Conservation (phyloP, 2,113 vertebrate species). For the Notechis scutatus region DNA sequence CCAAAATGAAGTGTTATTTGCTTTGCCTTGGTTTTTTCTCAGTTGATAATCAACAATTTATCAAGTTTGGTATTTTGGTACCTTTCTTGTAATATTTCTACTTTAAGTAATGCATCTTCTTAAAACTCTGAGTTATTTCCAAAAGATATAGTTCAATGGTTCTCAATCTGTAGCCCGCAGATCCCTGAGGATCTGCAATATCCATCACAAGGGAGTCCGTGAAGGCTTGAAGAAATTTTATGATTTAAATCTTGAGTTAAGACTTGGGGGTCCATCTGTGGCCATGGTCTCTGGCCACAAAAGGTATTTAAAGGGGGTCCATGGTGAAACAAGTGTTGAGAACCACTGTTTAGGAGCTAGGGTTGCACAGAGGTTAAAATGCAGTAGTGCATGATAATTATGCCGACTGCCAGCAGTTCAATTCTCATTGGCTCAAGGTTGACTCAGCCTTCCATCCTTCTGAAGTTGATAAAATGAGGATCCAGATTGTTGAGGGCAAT, state of each 20-base stretch:
- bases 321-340: background rate
- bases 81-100: background rate
- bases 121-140: background rate
- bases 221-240: background rate
- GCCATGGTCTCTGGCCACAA: too few species aligned
- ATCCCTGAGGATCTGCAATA: background rate
- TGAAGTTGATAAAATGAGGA: background rate
- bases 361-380: background rate
- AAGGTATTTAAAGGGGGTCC: background rate
- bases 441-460: background rate
- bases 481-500: background rate
- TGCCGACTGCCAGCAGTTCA: background rate
- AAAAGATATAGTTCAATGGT: background rate
- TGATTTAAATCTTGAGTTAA: background rate
- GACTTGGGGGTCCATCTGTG: too few species aligned
- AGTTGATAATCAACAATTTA: background rate
- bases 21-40: background rate
- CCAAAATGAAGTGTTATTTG: background rate
- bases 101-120: background rate
- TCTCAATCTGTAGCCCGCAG: background rate
- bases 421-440: background rate
- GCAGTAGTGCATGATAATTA: background rate
- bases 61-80: background rate
- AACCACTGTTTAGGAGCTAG: background rate
- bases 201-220: background rate